Evolutionary conservation across 2,888 invertebrate species (phyloP).

Genomic region (Drosophila incognita): DNA sequence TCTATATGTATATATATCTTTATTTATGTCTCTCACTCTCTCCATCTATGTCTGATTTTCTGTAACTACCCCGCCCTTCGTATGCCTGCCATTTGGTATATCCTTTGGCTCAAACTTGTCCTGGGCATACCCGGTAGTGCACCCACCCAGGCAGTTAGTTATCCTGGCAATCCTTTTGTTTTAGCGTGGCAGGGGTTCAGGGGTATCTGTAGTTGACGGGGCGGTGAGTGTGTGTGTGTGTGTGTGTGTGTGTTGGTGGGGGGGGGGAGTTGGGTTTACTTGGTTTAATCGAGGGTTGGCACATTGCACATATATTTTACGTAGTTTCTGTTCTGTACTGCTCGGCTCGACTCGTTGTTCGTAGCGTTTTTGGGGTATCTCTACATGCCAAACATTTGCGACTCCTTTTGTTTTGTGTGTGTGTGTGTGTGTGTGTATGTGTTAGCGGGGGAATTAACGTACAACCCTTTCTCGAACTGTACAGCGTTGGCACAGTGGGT

Average conservation of each 20-base stretch:
- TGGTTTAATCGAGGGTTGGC: conserved; percentile 44
- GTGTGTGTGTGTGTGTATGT: conserved; percentile 1
- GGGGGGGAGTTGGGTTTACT: background rate
- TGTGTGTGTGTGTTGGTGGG: background rate
- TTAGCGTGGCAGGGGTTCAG: conserved; percentile 1
- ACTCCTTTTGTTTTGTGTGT: conserved; percentile 9
- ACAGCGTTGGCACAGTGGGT: conserved; percentile 45
- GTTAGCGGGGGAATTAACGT: conserved; percentile 28
- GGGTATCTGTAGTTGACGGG: background rate
- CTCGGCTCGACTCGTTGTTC: conserved; percentile 46
- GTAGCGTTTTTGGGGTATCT: conserved; percentile 58
- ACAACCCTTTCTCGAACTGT: conserved; percentile 58
- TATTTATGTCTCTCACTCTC: background rate
- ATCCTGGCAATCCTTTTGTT: conserved; percentile 61
- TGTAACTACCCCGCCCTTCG: background rate
- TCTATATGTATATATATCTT: no score
- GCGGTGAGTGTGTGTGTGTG: background rate
- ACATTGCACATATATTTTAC: conserved; percentile 45
- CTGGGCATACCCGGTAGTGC: background rate
- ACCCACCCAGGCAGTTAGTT: conserved; percentile 27
- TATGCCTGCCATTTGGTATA: background rate
- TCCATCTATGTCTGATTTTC: background rate
- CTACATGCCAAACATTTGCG: conserved; percentile 71
- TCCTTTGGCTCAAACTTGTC: background rate
- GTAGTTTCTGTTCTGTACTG: conserved; percentile 38